phyloP scores from a whole-genome alignment of 2,113 vertebrate species.

The Pangasianodon hypophthalmus region DNA sequence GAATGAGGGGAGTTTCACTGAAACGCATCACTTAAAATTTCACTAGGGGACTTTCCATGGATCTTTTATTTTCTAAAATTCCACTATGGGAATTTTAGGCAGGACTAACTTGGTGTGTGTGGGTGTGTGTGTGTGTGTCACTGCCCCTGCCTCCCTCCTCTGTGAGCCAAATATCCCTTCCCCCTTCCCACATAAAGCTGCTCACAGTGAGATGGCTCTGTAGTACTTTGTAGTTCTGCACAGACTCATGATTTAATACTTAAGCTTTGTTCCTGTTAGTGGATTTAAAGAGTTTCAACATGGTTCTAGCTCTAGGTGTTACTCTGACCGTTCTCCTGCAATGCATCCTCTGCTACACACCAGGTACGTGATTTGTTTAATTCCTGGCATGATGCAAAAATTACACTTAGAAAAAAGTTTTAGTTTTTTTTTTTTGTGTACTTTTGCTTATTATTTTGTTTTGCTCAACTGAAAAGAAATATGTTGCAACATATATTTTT shows the following conservation, averaged over 20 bases:
- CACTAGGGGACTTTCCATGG: neutral
- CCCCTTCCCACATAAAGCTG: neutral
- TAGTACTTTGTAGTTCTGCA: neutral
- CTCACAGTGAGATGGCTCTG: neutral
- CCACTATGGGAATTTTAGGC: neutral
- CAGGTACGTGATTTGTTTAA: conserved; percentile 34
- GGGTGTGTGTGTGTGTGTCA: neutral
- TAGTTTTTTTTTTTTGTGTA: neutral
- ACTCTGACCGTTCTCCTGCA: conserved; percentile 33
- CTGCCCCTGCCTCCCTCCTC: neutral
- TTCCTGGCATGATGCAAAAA: neutral
- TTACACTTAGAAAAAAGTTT: neutral
- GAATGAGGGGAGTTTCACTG: neutral
- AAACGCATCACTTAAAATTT: no score
- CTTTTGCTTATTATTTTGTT: neutral
- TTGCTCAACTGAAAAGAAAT: neutral
- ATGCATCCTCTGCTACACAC: conserved; percentile 24
- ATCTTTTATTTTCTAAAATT: no score
- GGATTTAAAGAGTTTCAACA: conserved; percentile 10
- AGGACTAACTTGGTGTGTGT: neutral
- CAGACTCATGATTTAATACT: neutral
- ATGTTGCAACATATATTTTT: neutral
- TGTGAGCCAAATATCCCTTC: neutral
- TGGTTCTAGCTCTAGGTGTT: neutral
- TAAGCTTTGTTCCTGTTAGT: neutral